Conservation (phyloP, 2,888 invertebrate species). For the Geotrupes spiniger region DNA sequence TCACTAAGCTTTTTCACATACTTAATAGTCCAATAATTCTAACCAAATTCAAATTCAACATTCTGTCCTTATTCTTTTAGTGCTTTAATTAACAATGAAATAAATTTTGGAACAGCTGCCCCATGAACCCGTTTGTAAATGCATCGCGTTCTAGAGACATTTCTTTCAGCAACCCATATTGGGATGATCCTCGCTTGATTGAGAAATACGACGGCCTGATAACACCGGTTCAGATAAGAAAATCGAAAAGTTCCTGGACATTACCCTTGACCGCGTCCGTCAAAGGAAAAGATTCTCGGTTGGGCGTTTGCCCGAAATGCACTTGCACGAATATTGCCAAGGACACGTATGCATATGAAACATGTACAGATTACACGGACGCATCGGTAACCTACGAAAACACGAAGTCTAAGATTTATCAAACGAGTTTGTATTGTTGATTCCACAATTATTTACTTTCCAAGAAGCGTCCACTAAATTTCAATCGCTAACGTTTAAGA, state of each 20-base stretch:
- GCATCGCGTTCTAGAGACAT: too few species aligned
- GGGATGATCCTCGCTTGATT: constrained; percentile 20
- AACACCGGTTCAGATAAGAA: constrained; percentile 15
- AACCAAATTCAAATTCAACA: too few species aligned
- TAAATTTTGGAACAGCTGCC: too few species aligned
- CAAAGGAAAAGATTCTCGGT: not conserved
- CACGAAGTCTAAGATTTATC: constrained; percentile 12
- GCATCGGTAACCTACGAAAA: constrained; percentile 11
- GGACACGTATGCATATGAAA: not conserved
- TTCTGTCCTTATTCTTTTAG: too few species aligned
- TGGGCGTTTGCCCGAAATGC: constrained; percentile 8
- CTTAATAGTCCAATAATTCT: too few species aligned
- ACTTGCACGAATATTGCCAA: not conserved
- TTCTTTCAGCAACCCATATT: constrained; percentile 16
- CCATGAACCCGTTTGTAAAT: too few species aligned
- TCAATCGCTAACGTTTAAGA: not conserved
- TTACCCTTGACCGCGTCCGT: constrained; percentile 9
- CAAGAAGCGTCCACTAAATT: too few species aligned
- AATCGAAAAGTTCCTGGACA: constrained; percentile 19
- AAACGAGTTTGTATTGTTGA: constrained; percentile 9
- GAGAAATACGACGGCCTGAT: constrained; percentile 17
- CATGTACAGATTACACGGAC: not conserved
- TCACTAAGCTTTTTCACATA: too few species aligned
- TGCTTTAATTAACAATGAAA: too few species aligned
- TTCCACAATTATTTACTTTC: not conserved